These are phyloP conservation scores for Steinernema khuongi DNA, from an alignment of 1,140 invertebrate species.

Conservation along the genomic window DNA sequence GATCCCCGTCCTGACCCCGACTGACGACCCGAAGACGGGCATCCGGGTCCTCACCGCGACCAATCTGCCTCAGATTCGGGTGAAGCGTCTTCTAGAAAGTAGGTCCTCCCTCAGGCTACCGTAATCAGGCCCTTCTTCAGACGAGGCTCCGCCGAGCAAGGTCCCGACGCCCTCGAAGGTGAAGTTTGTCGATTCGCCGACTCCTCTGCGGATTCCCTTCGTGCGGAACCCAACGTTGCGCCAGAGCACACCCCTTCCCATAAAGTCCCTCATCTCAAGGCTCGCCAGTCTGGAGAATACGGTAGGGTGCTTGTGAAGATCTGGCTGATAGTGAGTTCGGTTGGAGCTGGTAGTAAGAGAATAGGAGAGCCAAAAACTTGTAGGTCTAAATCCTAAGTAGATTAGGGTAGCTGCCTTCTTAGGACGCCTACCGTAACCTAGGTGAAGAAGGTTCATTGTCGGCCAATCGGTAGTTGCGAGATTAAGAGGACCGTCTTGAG, in stretches of 20 bases:
- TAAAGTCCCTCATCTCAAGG: not conserved
- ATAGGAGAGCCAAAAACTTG: no score
- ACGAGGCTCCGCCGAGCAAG: not conserved
- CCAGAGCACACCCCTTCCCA: not conserved
- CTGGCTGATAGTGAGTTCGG: no score
- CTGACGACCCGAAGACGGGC: slow-evolving; percentile 63
- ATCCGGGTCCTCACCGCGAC: slow-evolving; percentile 95
- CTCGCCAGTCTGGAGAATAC: not conserved
- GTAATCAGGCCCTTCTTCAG: not conserved
- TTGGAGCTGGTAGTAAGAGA: no score
- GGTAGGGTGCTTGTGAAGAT: not conserved
- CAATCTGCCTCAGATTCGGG: slow-evolving; percentile 75
- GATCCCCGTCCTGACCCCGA: not conserved
- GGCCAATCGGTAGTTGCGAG: no score
- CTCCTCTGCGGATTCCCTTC: not conserved
- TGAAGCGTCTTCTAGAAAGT: not conserved
- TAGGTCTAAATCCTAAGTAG: no score
- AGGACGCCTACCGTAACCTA: no score
- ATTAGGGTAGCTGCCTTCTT: no score
- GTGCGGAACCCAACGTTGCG: not conserved
- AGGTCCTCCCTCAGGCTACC: not conserved
- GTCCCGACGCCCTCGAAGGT: slow-evolving; percentile 3
- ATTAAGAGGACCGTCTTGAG: no score
- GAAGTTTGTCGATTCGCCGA: not conserved
- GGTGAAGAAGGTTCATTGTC: no score